A percentile compares a stretch with the other conserved stretches of the same genome.
Conservation (phyloP, 2,113 vertebrate species). For the Oryctolagus cuniculus region mOryCun1.1 NC_091436.1:28193501-28194000, state of each 20-base stretch:
- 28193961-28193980: constrained; percentile 31
- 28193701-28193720: background rate
- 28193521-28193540: background rate
- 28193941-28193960: background rate
- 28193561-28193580: background rate
- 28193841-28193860: background rate
- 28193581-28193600: background rate
- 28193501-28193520: background rate
- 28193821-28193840: background rate
- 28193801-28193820: background rate
- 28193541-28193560: background rate
- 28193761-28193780: background rate
- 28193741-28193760: background rate
- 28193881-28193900: background rate
- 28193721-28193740: background rate
- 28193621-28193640: background rate
- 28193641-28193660: background rate
- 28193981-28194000: background rate
- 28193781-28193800: background rate
- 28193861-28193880: background rate
- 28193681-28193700: background rate
- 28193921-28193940: background rate
- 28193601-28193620: background rate
- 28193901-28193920: background rate
- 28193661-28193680: background rate